phyloP scores from a whole-genome alignment of 2,888 invertebrate species.

The Plebejus anna region DNA sequence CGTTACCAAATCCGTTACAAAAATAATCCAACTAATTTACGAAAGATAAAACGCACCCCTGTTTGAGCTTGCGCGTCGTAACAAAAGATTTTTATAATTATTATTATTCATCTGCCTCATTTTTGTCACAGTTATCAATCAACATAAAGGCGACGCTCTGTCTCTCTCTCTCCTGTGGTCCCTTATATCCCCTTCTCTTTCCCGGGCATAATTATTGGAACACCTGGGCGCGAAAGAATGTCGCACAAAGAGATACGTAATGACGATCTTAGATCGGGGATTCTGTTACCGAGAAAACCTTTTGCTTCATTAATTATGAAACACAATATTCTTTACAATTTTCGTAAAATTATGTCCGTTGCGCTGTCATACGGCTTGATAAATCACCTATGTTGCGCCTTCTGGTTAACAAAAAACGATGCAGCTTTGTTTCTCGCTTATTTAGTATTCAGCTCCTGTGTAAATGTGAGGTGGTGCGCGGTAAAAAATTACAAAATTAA shows the following conservation, averaged over 20 bases:
- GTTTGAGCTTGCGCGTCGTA: slow-evolving; percentile 65
- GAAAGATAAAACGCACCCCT: slow-evolving; percentile 55
- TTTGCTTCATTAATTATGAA: slow-evolving; percentile 79
- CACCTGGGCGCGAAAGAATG: slow-evolving; percentile 79
- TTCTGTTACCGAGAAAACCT: slow-evolving; percentile 77
- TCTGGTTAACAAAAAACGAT: slow-evolving; percentile 50
- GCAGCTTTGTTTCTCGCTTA: slow-evolving; percentile 39
- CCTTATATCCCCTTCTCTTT: slow-evolving; percentile 53
- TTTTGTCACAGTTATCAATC: slow-evolving; percentile 82
- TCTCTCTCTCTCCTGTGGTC: slow-evolving; percentile 49
- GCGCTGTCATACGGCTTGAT: slow-evolving; percentile 74
- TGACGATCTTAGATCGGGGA: slow-evolving; percentile 76
- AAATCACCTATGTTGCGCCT: slow-evolving; percentile 57
- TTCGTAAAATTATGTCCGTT: slow-evolving; percentile 72
- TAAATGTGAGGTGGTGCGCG: slow-evolving; percentile 35
- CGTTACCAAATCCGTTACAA: slow-evolving; percentile 12
- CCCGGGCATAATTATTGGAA: slow-evolving; percentile 76
- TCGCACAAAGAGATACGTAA: slow-evolving; percentile 78
- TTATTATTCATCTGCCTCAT: slow-evolving; percentile 80
- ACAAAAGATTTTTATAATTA: slow-evolving; percentile 77
- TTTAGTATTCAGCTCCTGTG: slow-evolving; percentile 39
- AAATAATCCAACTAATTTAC: slow-evolving; percentile 26
- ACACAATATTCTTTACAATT: slow-evolving; percentile 75
- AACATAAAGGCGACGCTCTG: slow-evolving; percentile 62
- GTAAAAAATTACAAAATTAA: not conserved